Evolutionary conservation across 35 echinoderm and acorn worm species (phyloP), one percentile per base, ranked within the genome.

Genomic region (Ophioderma brevispina): DNA sequence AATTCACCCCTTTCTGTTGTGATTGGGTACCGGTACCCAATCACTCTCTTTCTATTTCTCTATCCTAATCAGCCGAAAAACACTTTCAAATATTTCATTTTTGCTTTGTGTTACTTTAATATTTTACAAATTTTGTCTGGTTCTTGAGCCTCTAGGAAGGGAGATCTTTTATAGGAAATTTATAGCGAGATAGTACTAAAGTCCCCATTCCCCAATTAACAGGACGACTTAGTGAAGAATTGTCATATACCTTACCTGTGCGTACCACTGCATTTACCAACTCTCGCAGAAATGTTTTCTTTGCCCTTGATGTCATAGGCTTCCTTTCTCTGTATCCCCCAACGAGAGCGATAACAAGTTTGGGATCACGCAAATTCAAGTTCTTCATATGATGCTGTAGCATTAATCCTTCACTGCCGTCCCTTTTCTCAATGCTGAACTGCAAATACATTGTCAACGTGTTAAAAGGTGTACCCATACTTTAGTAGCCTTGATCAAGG

Each of bases 191-290:
- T 15, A 63, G n/a, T 15, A 63, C 14, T 15, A 63, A 15, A 63
- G n/a, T n/a, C n/a, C 14, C 14, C 14, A 63, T 15, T n/a, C 14
- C n/a, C n/a, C 14, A 63, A 63, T 63, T 63, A n/a, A n/a, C n/a
- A n/a, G n/a, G n/a, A n/a, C n/a, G n/a, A n/a, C n/a, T n/a, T n/a
- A n/a, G n/a, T n/a, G 17, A 46, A 46, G 17, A 46, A 46, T 46
- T 17, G 41, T 46, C 41, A 46, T n/a, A n/a, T n/a, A n/a, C 4
- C 86, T 19, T 80, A 89, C 87, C 78, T 38, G 87, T 89, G 43
- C 87, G 42, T 1, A 81, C 28, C 3, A 49, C 30, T 28, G 87
- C 87, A 30, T 81, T 79, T 31, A 59, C 41, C 19, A 89, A 38
- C 13, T 38, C 87, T 36, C 43, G 36, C 32, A 77, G 21, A 37